These are phyloP conservation scores for Trichechus manatus DNA, from an alignment of 2,113 vertebrate species.

Conservation along the genomic window DNA sequence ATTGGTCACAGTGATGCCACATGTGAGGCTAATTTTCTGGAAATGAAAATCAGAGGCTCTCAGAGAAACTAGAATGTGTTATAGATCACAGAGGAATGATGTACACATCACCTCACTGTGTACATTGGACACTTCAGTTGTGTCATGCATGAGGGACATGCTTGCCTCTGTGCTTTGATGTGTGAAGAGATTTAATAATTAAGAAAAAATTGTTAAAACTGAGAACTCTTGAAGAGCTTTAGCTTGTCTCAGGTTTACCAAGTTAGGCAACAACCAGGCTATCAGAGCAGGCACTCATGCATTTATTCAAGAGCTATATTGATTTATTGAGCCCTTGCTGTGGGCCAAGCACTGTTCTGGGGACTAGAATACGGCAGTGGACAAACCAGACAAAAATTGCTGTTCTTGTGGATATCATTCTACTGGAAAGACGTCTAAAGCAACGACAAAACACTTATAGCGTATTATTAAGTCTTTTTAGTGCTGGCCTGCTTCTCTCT, in stretches of 20 bases:
- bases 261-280: background rate
- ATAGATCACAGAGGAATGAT: background rate
- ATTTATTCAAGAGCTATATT: background rate
- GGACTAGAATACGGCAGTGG: background rate
- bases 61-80: background rate
- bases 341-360: background rate
- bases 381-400: background rate
- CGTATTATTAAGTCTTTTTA: background rate
- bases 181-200: slow-evolving; percentile 24
- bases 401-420: background rate
- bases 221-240: background rate
- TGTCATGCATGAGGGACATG: rapidly evolving
- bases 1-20: background rate
- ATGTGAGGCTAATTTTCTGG: background rate
- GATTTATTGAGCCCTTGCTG: background rate
- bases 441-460: background rate
- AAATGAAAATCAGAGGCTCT: background rate
- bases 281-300: background rate
- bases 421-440: background rate
- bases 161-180: background rate
- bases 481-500: background rate
- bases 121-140: background rate
- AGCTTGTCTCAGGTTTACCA: background rate
- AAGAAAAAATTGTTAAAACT: background rate
- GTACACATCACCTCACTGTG: background rate